Percentiles rank a stretch among this genome's conserved stretches.
phyloP scores from a whole-genome alignment of 2,888 invertebrate genomes.

The Agrochola macilenta region DNA sequence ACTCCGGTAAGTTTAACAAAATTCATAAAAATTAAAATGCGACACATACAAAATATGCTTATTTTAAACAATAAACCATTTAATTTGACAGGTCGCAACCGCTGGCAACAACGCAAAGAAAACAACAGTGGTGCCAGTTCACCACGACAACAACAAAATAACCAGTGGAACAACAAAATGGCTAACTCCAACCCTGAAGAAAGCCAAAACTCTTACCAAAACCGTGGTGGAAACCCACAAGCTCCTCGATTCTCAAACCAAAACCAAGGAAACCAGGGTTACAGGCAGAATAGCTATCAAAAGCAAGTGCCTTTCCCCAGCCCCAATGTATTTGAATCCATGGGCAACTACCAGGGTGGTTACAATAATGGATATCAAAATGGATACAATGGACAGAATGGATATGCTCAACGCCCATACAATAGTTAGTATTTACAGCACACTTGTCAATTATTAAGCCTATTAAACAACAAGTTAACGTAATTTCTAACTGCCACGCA shows the following conservation, averaged over 20 bases:
- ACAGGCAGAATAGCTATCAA: constrained; percentile 88
- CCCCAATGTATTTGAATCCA: constrained; percentile 90
- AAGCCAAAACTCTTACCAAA: constrained; percentile 80
- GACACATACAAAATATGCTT: not conserved
- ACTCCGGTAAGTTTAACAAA: constrained; percentile 77
- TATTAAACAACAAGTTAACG: not conserved
- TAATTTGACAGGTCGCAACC: constrained; percentile 86
- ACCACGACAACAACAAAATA: constrained; percentile 89
- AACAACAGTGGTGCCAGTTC: constrained; percentile 87
- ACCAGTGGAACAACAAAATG: constrained; percentile 90
- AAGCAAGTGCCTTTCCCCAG: constrained; percentile 91
- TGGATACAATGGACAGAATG: constrained; percentile 87
- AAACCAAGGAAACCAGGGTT: constrained; percentile 83
- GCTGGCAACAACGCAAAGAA: constrained; percentile 92
- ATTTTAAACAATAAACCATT: not conserved
- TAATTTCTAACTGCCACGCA: not conserved
- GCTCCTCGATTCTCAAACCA: constrained; percentile 90
- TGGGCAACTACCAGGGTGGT: constrained; percentile 90
- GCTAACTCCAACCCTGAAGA: constrained; percentile 80
- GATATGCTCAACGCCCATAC: constrained; percentile 86
- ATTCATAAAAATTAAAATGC: not conserved
- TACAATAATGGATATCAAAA: constrained; percentile 89
- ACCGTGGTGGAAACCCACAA: constrained; percentile 81
- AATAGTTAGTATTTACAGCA: constrained; percentile 79
- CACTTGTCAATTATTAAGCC: not conserved